A percentile compares a stretch with the other conserved stretches of the same genome.
These are phyloP conservation scores for Polietes domitor DNA, from an alignment of 2,888 invertebrate genomes.

Conservation along the genomic window DNA sequence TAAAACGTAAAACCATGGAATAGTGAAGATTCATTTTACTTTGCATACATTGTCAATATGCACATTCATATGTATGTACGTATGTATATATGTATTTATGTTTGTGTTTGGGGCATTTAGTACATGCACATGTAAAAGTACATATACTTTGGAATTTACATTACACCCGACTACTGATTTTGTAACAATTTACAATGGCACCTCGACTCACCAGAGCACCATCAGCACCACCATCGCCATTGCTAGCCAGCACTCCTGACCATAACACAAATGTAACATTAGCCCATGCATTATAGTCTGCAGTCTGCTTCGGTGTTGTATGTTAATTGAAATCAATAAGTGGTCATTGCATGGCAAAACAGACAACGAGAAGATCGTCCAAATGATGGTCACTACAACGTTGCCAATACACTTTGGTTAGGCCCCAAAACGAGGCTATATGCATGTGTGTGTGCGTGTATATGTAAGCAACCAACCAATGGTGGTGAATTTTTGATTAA, in stretches of 20 bases:
- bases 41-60: conserved; percentile 21
- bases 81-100: neutral
- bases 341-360: conserved; percentile 48
- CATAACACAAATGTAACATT: conserved; percentile 55
- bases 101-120: conserved; percentile 15
- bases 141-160: conserved; percentile 49
- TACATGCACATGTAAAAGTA: conserved; percentile 6
- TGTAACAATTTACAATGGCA: conserved; percentile 41
- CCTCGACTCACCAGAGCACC: neutral
- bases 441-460: neutral
- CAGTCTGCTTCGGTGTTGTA: conserved; percentile 48
- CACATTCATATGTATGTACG: neutral
- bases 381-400: conserved; percentile 20
- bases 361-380: conserved; percentile 25
- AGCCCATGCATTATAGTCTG: conserved; percentile 44
- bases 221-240: neutral
- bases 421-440: neutral
- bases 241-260: neutral
- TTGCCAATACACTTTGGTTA: neutral
- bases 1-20: conserved; percentile 4
- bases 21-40: conserved; percentile 37
- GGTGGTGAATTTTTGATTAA: conserved; percentile 28
- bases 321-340: conserved; percentile 63
- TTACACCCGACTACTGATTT: conserved; percentile 32
- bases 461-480: neutral